Conservation (phyloP, 35 echinoderm and acorn worm genomes). For the Lytechinus variegatus region DNA sequence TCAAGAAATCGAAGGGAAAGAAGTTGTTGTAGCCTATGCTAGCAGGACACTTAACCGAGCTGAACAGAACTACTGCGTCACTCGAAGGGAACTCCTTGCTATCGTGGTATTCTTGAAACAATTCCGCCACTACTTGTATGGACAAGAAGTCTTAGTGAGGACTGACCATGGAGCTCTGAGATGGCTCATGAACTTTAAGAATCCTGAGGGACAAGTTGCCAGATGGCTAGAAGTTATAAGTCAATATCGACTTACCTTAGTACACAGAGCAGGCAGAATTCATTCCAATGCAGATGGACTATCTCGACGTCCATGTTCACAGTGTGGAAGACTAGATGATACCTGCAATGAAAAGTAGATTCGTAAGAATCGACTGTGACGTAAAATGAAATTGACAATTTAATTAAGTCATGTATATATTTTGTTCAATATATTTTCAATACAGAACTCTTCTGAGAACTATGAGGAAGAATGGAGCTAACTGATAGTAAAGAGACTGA, state of each 20-base stretch:
- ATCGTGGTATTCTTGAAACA: slow-evolving; percentile 37
- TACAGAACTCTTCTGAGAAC: too few relatives aligned
- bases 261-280: slow-evolving; percentile 4
- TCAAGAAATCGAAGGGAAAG: slow-evolving; percentile 25
- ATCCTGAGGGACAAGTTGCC: slow-evolving; percentile 46
- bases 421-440: too few relatives aligned
- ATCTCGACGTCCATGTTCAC: slow-evolving; percentile 25
- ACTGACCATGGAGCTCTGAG: slow-evolving; percentile 56
- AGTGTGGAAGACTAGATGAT: neutral
- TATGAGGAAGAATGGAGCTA: neutral
- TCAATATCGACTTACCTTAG: slow-evolving; percentile 41
- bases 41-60: slow-evolving; percentile 10
- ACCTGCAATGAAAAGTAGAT: too few relatives aligned
- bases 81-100: slow-evolving; percentile 59
- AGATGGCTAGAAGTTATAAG: slow-evolving; percentile 48
- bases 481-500: neutral
- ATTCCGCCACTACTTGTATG: slow-evolving; percentile 62
- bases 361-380: too few relatives aligned
- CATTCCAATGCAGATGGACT: slow-evolving; percentile 44
- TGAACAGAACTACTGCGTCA: slow-evolving; percentile 59
- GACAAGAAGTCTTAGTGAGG: neutral
- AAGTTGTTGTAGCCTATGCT: slow-evolving; percentile 42
- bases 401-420: too few relatives aligned
- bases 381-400: too few relatives aligned
- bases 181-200: slow-evolving; percentile 45